Evolutionary conservation across 2,888 invertebrate genomes (phyloP).

Genomic region (Athripsodes cinereus): DNA sequence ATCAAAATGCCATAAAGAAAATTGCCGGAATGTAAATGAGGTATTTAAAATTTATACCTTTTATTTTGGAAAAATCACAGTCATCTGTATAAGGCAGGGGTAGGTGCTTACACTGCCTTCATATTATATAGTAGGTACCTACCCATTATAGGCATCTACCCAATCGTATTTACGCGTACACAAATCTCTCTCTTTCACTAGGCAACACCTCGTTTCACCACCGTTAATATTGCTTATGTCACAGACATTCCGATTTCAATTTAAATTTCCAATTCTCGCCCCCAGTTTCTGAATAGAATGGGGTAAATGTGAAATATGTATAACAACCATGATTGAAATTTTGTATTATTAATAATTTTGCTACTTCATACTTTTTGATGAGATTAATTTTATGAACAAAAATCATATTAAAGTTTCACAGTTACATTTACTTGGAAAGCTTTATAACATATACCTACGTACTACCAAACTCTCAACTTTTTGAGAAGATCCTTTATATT

Average conservation of each 20-base stretch:
- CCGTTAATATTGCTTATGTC: conserved; percentile 20
- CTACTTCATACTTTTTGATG: no score
- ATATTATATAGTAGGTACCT: no score
- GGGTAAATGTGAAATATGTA: background rate
- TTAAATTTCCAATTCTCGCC: conserved; percentile 11
- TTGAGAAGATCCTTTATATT: no score
- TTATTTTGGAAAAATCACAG: conserved; percentile 1
- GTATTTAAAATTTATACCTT: conserved; percentile 11
- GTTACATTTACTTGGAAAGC: no score
- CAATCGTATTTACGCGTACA: background rate
- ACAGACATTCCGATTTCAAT: conserved; percentile 21
- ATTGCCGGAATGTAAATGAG: conserved; percentile 9
- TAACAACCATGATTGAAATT: no score
- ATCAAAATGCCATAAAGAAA: background rate
- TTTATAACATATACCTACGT: no score
- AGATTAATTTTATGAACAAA: no score
- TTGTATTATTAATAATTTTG: no score
- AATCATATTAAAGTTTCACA: no score
- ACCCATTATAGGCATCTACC: background rate
- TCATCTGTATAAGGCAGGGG: no score
- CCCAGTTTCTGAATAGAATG: background rate
- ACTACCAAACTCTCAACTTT: no score
- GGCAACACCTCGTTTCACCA: conserved; percentile 11
- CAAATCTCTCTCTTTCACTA: background rate
- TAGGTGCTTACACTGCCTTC: no score